A percentile compares a stretch with the other conserved stretches of the same genome.
Evolutionary conservation across 2,113 vertebrate species (phyloP).

Genomic region (Bos indicus): DNA sequence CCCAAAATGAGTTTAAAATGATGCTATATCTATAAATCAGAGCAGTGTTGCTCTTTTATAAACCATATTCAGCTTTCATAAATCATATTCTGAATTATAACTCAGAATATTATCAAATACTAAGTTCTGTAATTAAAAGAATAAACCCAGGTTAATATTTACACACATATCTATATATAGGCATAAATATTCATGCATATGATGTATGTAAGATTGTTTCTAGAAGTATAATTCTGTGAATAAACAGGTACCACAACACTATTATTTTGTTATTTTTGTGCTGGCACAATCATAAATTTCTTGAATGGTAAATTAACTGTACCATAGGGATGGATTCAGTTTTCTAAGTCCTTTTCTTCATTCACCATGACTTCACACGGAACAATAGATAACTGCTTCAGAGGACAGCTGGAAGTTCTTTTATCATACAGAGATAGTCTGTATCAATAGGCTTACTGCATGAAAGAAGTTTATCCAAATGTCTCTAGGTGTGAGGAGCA

Average conservation of each 20-base stretch:
- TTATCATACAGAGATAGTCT: not conserved
- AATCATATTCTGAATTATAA: not conserved
- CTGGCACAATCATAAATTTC: not conserved
- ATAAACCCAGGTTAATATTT: not conserved
- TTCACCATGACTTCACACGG: not conserved
- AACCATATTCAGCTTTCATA: not conserved
- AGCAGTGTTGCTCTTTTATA: not conserved
- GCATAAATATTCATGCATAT: not conserved
- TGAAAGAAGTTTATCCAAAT: conserved; percentile 6
- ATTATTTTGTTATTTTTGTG: not conserved
- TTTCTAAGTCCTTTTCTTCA: not conserved
- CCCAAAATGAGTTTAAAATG: not conserved
- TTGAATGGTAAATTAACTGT: not conserved
- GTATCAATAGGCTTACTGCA: not conserved
- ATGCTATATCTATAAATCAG: not conserved
- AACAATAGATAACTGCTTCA: not conserved
- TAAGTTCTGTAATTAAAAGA: not conserved
- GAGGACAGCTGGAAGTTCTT: not conserved
- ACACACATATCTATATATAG: not conserved
- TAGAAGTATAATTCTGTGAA: not conserved
- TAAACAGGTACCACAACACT: not conserved
- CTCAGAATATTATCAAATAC: not conserved
- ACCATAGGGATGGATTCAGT: not conserved
- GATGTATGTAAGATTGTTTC: not conserved
- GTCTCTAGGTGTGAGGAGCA: not conserved